Evolutionary conservation across 2,888 invertebrate species (phyloP).

Genomic region (Choristoneura rosaceana): DNA sequence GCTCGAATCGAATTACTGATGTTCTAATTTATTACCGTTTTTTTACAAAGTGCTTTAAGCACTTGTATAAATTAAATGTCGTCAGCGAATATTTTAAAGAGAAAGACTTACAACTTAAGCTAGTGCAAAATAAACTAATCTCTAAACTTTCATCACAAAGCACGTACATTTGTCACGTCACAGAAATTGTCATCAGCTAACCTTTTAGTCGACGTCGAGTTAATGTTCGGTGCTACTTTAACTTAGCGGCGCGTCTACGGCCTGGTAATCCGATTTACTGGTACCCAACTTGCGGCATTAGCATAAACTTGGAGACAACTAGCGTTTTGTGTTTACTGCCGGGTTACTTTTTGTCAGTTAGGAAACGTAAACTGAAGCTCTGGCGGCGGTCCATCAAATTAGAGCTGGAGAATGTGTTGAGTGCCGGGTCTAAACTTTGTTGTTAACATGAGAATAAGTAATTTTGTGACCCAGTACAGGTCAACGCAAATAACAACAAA

Average conservation of each 20-base stretch:
- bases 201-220: background rate
- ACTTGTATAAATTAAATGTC: background rate
- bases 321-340: conserved; percentile 10
- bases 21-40: background rate
- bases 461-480: no score
- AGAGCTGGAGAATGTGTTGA: background rate
- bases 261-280: conserved; percentile 30
- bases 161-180: background rate
- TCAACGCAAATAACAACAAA: no score
- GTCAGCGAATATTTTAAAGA: background rate
- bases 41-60: background rate
- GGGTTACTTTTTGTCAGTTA: conserved; percentile 10
- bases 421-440: no score
- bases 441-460: no score
- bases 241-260: background rate
- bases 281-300: conserved; percentile 29
- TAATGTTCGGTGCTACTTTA: background rate
- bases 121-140: no score
- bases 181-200: background rate
- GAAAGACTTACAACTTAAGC: background rate
- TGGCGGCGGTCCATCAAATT: background rate
- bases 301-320: conserved; percentile 36
- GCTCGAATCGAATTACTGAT: conserved; percentile 1
- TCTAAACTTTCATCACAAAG: no score
- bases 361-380: no score